A percentile compares a stretch with the other conserved stretches of the same genome.
These are phyloP conservation scores for Patella vulgata DNA, from an alignment of 1,140 invertebrate species.

Conservation along the genomic window DNA sequence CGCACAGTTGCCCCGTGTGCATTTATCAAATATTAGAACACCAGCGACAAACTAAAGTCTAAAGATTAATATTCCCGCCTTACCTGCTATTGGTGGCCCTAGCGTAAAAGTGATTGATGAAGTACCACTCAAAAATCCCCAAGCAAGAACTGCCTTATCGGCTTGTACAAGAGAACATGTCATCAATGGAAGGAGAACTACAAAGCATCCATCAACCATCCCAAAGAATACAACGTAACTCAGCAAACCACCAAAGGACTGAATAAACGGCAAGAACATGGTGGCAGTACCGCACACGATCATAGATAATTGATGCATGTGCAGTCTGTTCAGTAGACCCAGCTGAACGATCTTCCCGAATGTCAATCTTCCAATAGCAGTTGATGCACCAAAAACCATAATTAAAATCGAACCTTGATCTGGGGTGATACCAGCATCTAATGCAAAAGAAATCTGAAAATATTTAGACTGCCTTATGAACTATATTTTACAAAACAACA, in stretches of 20 bases:
- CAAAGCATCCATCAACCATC: slow-evolving; percentile 55
- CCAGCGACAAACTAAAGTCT: too few relatives aligned
- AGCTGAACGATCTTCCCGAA: slow-evolving; percentile 51
- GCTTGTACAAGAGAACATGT: slow-evolving; percentile 41
- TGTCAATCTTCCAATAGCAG: slow-evolving; percentile 44
- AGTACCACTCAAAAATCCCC: slow-evolving; percentile 51
- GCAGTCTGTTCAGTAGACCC: slow-evolving; percentile 45
- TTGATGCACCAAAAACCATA: slow-evolving; percentile 46
- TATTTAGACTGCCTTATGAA: too few relatives aligned
- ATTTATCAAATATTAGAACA: too few relatives aligned
- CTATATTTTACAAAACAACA: too few relatives aligned
- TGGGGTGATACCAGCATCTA: slow-evolving; percentile 39
- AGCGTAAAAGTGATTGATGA: slow-evolving; percentile 53
- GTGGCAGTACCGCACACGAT: slow-evolving; percentile 43
- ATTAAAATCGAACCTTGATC: slow-evolving; percentile 46
- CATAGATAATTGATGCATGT: slow-evolving; percentile 57
- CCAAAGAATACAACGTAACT: slow-evolving; percentile 47
- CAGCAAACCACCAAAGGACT: slow-evolving; percentile 37
- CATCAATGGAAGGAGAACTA: slow-evolving; percentile 49
- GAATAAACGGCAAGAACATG: slow-evolving; percentile 48
- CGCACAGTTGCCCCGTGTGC: too few relatives aligned
- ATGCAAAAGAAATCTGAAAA: slow-evolving; percentile 48
- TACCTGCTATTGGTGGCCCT: slow-evolving; percentile 55
- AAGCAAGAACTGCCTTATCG: slow-evolving; percentile 48
- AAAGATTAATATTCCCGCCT: too few relatives aligned